phyloP scores from a whole-genome alignment of 2,888 invertebrate genomes.

The Strigamia crassipes region DNA sequence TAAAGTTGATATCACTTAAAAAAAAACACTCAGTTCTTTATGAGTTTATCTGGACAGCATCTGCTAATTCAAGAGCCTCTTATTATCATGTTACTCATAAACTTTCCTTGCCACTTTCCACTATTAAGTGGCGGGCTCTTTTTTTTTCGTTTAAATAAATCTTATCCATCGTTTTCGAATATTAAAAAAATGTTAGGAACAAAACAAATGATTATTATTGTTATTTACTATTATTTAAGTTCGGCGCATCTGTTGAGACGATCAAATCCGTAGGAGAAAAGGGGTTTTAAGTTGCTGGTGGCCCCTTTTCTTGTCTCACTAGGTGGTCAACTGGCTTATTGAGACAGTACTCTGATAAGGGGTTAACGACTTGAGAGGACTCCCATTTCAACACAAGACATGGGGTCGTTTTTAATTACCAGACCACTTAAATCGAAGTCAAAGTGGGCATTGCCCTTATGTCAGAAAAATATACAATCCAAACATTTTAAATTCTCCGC shows the following conservation, averaged over 20 bases:
- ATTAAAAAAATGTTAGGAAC: background rate
- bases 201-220: background rate
- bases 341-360: constrained; percentile 22
- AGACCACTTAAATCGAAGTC: constrained; percentile 18
- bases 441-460: background rate
- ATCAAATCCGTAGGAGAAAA: background rate
- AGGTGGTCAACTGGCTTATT: constrained; percentile 36
- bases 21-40: constrained; percentile 22
- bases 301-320: constrained; percentile 25
- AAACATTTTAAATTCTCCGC: background rate
- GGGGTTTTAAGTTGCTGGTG: constrained; percentile 31
- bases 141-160: constrained; percentile 10
- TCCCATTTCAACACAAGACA: constrained; percentile 19
- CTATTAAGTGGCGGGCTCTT: constrained; percentile 3
- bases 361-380: constrained; percentile 39
- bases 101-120: constrained; percentile 32
- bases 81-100: constrained; percentile 42
- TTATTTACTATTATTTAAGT: too few species aligned
- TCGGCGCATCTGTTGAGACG: background rate
- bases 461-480: constrained; percentile 34
- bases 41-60: constrained; percentile 36
- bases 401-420: constrained; percentile 23
- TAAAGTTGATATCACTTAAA: background rate
- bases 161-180: background rate
- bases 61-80: constrained; percentile 40